Evolutionary conservation across 2,797 vertebrate species (phyloP).

Genomic region (Neosilurus mollespiculum): DNA sequence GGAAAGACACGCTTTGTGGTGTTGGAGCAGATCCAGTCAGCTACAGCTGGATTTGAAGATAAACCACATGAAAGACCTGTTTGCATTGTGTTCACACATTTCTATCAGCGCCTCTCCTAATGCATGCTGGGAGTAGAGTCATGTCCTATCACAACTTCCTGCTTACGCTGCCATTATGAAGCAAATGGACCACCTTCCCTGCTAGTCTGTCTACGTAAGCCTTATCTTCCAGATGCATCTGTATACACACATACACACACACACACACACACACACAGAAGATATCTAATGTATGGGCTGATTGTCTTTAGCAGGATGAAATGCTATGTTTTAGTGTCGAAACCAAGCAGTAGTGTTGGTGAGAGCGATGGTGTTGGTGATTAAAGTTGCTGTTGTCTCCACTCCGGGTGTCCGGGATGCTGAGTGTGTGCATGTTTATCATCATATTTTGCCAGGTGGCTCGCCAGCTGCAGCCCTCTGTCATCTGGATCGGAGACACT

Average conservation of each 20-base stretch:
- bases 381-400: conserved; percentile 15
- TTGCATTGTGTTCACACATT: conserved; percentile 41
- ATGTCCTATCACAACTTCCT: conserved; percentile 49
- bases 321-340: background rate
- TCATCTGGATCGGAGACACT: conserved; percentile 81
- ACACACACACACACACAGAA: background rate
- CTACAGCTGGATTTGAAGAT: conserved; percentile 45
- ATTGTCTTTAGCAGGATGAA: background rate
- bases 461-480: conserved; percentile 80
- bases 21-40: conserved; percentile 35
- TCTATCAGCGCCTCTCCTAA: conserved; percentile 55
- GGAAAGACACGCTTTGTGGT: conserved; percentile 16
- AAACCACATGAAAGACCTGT: conserved; percentile 44
- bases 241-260: conserved; percentile 12
- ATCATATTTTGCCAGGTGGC: conserved; percentile 74
- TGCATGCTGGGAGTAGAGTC: conserved; percentile 51
- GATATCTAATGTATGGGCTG: background rate
- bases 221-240: conserved; percentile 39
- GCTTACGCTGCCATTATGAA: conserved; percentile 34
- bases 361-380: background rate
- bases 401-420: background rate
- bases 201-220: conserved; percentile 7
- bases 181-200: conserved; percentile 37
- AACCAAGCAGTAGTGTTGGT: background rate
- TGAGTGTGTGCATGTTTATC: conserved; percentile 29